phyloP scores from a whole-genome alignment of 2,797 vertebrate species.

The Apogon hyalosoma region DNA sequence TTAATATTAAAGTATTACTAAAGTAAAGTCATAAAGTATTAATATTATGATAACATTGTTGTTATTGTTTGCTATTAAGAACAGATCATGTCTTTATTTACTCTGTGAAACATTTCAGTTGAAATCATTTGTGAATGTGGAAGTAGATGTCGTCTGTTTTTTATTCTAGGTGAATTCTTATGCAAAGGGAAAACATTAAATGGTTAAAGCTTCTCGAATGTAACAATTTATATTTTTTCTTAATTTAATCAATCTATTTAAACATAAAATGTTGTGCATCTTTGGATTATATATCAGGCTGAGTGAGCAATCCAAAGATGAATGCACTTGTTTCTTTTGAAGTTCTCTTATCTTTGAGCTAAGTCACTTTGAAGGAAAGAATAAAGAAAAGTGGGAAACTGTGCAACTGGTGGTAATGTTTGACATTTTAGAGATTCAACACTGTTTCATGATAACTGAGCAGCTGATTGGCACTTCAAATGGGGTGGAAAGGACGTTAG shows the following conservation, averaged over 20 bases:
- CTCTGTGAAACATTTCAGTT: no score
- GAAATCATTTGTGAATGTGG: no score
- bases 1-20: no score
- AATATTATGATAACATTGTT: no score
- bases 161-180: not conserved
- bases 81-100: no score
- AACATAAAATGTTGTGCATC: no score
- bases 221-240: not conserved
- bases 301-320: no score
- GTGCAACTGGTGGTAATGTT: constrained; percentile 41
- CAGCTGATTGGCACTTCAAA: constrained; percentile 68
- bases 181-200: not conserved
- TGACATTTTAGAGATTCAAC: constrained; percentile 67
- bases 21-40: no score
- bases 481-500: constrained; percentile 56
- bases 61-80: no score
- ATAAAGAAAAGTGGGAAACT: constrained; percentile 25
- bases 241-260: not conserved
- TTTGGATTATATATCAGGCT: no score
- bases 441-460: constrained; percentile 42
- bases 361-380: constrained; percentile 20
- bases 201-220: not conserved
- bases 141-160: no score
- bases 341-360: constrained; percentile 6
- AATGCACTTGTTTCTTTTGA: constrained; percentile 4